phyloP scores from a whole-genome alignment of 2,797 vertebrate species.

The Rhodeus uyekii region DNA sequence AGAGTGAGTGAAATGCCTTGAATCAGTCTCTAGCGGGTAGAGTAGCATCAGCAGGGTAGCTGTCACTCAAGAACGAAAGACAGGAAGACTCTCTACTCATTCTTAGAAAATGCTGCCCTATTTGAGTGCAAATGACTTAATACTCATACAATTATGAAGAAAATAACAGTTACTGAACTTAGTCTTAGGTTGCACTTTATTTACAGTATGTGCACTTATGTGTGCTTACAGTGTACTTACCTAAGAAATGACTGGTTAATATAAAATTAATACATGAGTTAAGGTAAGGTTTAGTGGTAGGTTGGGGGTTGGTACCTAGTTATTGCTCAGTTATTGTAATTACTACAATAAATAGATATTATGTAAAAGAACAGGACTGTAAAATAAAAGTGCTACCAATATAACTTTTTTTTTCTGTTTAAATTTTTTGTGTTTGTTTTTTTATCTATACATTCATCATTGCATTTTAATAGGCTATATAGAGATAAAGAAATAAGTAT shows the following conservation, averaged over 20 bases:
- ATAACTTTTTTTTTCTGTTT: too few species aligned
- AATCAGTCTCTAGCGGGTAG: constrained; percentile 34
- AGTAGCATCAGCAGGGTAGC: constrained; percentile 37
- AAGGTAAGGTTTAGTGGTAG: too few species aligned
- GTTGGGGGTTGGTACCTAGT: too few species aligned
- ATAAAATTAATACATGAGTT: too few species aligned
- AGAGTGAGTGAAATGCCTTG: constrained; percentile 42
- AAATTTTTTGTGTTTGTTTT: background rate
- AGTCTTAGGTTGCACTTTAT: background rate
- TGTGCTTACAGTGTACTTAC: too few species aligned
- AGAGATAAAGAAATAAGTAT: background rate
- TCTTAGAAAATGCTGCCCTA: background rate
- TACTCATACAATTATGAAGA: background rate
- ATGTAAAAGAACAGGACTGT: too few species aligned
- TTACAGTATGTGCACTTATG: too few species aligned
- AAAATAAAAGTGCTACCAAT: too few species aligned
- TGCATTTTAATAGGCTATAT: background rate
- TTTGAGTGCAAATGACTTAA: background rate
- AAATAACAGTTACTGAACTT: background rate
- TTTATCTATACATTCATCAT: background rate
- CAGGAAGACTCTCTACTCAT: background rate
- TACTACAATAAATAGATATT: too few species aligned
- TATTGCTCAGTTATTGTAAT: too few species aligned
- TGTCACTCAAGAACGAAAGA: constrained; percentile 33
- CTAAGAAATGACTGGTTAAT: too few species aligned